Conservation (phyloP, 2,113 vertebrate genomes). For the Salvelinus sp. region DNA sequence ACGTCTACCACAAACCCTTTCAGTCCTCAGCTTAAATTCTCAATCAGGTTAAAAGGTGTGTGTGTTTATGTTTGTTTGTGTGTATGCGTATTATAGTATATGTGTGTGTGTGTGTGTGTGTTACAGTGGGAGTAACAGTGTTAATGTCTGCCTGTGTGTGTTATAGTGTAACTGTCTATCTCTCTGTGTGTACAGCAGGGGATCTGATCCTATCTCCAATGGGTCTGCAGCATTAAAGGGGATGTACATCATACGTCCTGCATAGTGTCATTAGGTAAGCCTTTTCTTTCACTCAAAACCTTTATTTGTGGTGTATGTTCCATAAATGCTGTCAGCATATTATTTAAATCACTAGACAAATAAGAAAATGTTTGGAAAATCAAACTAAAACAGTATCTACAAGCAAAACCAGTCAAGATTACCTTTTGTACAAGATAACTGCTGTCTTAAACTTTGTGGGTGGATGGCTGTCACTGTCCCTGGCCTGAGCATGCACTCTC, state of each 20-base stretch:
- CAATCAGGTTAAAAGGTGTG: neutral
- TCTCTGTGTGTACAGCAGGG: neutral
- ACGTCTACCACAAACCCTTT: neutral
- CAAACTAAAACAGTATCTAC: no score
- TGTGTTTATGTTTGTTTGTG: neutral
- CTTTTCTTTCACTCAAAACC: no score
- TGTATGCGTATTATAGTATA: no score
- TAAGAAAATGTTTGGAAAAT: no score
- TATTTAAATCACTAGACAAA: no score
- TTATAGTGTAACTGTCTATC: neutral
- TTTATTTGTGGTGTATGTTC: no score
- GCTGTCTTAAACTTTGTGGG: no score
- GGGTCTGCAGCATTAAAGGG: conserved; percentile 20
- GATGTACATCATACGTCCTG: conserved; percentile 15
- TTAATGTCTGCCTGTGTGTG: neutral
- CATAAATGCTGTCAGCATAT: no score
- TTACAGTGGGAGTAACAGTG: neutral
- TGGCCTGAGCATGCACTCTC: no score
- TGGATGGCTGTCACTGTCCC: no score
- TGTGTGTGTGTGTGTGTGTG: neutral
- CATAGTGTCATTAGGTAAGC: conserved; percentile 32
- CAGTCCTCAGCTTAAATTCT: neutral
- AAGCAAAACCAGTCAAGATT: no score
- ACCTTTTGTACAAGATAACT: no score
- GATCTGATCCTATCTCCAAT: neutral